Conservation (phyloP, 2,888 invertebrate species). For the Candidula unifasciata region DNA sequence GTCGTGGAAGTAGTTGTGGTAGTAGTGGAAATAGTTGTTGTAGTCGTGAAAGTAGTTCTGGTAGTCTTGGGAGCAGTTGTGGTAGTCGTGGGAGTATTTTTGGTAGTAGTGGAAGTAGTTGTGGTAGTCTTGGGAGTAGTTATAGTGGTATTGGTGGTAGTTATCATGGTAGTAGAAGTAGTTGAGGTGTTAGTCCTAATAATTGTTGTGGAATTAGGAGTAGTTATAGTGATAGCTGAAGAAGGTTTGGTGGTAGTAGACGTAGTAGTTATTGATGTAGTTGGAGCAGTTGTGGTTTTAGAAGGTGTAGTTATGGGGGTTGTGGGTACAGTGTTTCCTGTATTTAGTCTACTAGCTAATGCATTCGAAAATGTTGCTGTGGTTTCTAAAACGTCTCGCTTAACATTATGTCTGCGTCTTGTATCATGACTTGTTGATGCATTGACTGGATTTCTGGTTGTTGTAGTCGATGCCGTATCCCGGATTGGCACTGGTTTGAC, state of each 20-base stretch:
- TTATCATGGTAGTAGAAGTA: not conserved
- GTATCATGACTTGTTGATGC: too few relatives aligned
- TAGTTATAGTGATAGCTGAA: not conserved
- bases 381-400: too few relatives aligned
- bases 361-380: too few relatives aligned
- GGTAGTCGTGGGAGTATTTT: not conserved
- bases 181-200: not conserved
- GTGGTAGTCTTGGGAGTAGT: not conserved
- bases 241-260: not conserved
- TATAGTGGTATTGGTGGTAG: not conserved
- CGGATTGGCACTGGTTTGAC: too few relatives aligned
- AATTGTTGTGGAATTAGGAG: too few relatives aligned
- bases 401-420: too few relatives aligned
- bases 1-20: not conserved
- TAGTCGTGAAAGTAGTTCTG: not conserved
- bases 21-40: not conserved
- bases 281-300: not conserved
- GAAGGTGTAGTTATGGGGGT: not conserved
- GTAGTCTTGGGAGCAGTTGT: not conserved
- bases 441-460: too few relatives aligned
- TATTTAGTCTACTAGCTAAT: too few relatives aligned
- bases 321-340: too few relatives aligned
- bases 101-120: constrained; percentile 8
- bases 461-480: too few relatives aligned
- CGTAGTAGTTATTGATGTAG: not conserved